These are phyloP conservation scores for Catocala sponsa DNA, from an alignment of 2,888 invertebrate species.

Conservation along the genomic window DNA sequence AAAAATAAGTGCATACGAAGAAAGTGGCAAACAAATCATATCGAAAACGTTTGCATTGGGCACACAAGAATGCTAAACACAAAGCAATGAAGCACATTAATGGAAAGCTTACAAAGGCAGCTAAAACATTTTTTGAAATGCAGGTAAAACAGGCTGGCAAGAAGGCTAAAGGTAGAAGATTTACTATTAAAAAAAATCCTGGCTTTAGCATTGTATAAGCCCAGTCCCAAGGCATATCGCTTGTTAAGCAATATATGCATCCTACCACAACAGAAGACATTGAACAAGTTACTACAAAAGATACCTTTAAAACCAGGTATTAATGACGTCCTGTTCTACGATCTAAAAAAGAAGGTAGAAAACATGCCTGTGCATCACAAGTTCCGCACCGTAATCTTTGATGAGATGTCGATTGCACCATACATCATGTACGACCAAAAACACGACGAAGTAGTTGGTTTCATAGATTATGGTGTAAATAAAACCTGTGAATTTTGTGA, in stretches of 20 bases:
- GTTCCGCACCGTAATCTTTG: too few relatives aligned
- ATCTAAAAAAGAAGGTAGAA: too few relatives aligned
- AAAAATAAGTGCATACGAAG: not conserved
- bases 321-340: not conserved
- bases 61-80: not conserved
- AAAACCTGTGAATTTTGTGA: too few relatives aligned
- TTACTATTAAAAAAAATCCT: constrained; percentile 1
- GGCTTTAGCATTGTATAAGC: not conserved
- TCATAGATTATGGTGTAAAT: too few relatives aligned
- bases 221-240: not conserved
- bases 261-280: not conserved
- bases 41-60: not conserved
- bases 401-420: too few relatives aligned
- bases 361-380: too few relatives aligned
- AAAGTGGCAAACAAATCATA: not conserved
- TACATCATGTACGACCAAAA: too few relatives aligned
- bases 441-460: too few relatives aligned
- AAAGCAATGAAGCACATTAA: not conserved
- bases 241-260: not conserved
- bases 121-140: not conserved
- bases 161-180: not conserved
- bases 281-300: not conserved
- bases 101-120: not conserved
- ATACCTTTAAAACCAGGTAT: not conserved
- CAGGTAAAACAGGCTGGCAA: not conserved